Conservation (phyloP, 1,140 invertebrate genomes). For the Heliconius hewitsoni region DNA sequence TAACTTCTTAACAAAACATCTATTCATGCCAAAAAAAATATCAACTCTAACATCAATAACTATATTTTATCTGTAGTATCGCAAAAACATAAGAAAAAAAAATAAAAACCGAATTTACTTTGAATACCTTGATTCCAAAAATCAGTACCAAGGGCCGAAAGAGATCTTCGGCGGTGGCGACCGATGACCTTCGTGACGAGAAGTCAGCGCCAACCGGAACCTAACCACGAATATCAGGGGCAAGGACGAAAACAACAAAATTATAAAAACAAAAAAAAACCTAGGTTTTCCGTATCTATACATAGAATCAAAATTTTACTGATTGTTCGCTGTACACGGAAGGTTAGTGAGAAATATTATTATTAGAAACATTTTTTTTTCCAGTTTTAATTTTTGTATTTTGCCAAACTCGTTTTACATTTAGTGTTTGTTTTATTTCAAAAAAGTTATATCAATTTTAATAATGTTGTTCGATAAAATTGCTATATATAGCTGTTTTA, state of each 20-base stretch:
- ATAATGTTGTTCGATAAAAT: no score
- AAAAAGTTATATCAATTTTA: no score
- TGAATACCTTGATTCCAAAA: conserved; percentile 47
- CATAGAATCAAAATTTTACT: no score
- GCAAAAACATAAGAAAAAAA: neutral
- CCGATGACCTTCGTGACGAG: conserved; percentile 54
- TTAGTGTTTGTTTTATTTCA: no score
- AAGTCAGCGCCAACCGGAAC: conserved; percentile 69
- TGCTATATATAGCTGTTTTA: no score
- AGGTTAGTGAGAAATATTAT: no score
- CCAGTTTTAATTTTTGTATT: no score
- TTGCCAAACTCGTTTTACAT: no score
- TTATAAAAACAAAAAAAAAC: conserved; percentile 37
- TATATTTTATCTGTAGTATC: neutral
- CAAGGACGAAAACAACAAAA: conserved; percentile 48
- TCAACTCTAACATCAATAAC: neutral
- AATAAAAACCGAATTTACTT: neutral
- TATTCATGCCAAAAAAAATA: neutral
- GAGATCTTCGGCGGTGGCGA: conserved; percentile 73
- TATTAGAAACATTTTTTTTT: no score
- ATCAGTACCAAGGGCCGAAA: conserved; percentile 79
- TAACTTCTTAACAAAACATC: neutral
- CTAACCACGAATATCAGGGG: conserved; percentile 52
- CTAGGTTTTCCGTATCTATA: neutral
- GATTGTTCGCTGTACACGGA: no score